phyloP scores from a whole-genome alignment of 2,113 vertebrate species.

The Thunnus thynnus region DNA sequence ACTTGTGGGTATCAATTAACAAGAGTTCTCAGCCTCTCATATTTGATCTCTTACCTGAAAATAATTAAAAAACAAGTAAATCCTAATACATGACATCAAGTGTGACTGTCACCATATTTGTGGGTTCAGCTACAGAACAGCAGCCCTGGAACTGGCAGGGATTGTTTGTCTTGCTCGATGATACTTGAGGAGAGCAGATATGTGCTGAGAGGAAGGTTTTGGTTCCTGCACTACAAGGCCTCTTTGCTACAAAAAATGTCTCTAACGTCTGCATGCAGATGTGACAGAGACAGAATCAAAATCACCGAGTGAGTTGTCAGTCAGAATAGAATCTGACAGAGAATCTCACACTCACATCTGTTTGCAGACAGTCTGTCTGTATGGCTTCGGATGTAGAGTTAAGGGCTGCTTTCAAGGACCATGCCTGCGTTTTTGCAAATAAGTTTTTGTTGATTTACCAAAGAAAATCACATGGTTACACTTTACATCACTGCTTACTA shows the following conservation, averaged over 20 bases:
- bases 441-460: not conserved
- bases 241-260: constrained; percentile 28
- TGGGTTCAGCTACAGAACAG: constrained; percentile 8
- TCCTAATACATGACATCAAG: too few relatives aligned
- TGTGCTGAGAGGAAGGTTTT: constrained; percentile 17
- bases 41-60: not conserved
- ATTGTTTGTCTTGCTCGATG: constrained; percentile 8
- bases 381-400: constrained; percentile 51
- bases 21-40: not conserved
- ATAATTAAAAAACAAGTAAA: not conserved
- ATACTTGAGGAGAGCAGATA: constrained; percentile 34
- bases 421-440: not conserved
- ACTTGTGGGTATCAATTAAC: not conserved
- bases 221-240: constrained; percentile 35
- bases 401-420: constrained; percentile 37
- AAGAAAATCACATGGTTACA: not conserved
- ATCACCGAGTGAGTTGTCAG: constrained; percentile 46
- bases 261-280: constrained; percentile 53
- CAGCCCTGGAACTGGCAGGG: constrained; percentile 1
- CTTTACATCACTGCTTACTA: constrained; percentile 15
- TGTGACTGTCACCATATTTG: not conserved
- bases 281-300: constrained; percentile 33
- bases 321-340: constrained; percentile 55
- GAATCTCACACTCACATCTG: constrained; percentile 57
- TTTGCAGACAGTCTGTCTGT: constrained; percentile 37